Evolutionary conservation across 1,140 invertebrate genomes (phyloP).

Genomic region (Pemphigus obesinymphae): DNA sequence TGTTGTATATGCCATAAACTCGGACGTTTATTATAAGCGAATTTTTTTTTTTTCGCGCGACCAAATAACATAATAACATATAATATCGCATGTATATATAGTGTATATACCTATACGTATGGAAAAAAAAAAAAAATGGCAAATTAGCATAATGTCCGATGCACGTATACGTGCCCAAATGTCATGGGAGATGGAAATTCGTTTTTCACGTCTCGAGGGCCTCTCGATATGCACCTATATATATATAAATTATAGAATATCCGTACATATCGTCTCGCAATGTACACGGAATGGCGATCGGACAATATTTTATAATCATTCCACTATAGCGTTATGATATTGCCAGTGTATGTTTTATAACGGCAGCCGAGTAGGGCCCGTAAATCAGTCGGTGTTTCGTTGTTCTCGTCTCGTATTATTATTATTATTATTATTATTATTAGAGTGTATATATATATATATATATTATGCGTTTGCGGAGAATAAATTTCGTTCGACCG

Average conservation of each 20-base stretch:
- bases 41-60: no score
- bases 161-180: neutral
- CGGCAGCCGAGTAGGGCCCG: neutral
- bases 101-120: neutral
- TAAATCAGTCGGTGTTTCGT: constrained; percentile 1
- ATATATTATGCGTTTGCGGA: neutral
- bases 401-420: neutral
- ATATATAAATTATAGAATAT: neutral
- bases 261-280: neutral
- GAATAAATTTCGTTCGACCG: constrained; percentile 26
- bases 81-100: no score
- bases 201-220: neutral
- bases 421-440: neutral
- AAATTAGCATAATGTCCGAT: neutral
- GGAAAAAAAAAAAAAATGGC: neutral
- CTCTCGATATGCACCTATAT: neutral
- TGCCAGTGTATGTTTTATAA: no score
- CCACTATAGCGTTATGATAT: no score
- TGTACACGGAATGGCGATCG: no score
- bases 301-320: no score
- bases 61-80: no score
- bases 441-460: no score
- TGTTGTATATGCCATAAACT: neutral
- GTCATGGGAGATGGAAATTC: neutral
- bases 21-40: neutral